These are phyloP conservation scores for Altica lythri DNA, from an alignment of 2,888 invertebrate genomes.

Conservation along the genomic window DNA sequence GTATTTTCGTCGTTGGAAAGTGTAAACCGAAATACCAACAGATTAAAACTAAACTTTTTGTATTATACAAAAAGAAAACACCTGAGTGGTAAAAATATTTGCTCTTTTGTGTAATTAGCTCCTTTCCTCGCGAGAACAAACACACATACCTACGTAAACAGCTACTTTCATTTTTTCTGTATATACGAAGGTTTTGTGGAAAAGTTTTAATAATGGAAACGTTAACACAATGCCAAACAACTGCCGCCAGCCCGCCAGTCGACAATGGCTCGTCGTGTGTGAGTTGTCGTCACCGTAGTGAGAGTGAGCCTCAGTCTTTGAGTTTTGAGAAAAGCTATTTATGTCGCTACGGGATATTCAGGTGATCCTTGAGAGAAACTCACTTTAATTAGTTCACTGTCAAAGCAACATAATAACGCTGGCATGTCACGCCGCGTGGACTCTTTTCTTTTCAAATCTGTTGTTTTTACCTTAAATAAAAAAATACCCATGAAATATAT, in stretches of 20 bases:
- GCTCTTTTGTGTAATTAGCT: constrained; percentile 24
- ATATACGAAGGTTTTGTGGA: constrained; percentile 30
- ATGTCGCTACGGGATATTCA: constrained; percentile 47
- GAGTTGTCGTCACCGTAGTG: too few relatives aligned
- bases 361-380: constrained; percentile 48
- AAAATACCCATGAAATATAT: too few relatives aligned
- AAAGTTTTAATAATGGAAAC: constrained; percentile 43
- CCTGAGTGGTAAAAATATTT: constrained; percentile 4
- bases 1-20: too few relatives aligned
- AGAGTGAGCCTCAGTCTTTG: constrained; percentile 34
- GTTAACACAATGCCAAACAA: constrained; percentile 42
- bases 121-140: constrained; percentile 18
- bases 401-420: constrained; percentile 47
- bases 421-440: constrained; percentile 24
- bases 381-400: constrained; percentile 52
- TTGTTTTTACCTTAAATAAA: too few relatives aligned
- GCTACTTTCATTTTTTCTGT: constrained; percentile 24
- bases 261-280: constrained; percentile 12
- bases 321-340: constrained; percentile 46
- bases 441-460: constrained; percentile 1
- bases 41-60: too few relatives aligned
- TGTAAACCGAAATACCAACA: too few relatives aligned
- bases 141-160: constrained; percentile 6
- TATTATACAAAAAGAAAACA: background rate
- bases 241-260: constrained; percentile 19